Evolutionary conservation across 2,797 vertebrate genomes (phyloP), one percentile per base, ranked within the genome.

Genomic region (Chrosomus eos): DNA sequence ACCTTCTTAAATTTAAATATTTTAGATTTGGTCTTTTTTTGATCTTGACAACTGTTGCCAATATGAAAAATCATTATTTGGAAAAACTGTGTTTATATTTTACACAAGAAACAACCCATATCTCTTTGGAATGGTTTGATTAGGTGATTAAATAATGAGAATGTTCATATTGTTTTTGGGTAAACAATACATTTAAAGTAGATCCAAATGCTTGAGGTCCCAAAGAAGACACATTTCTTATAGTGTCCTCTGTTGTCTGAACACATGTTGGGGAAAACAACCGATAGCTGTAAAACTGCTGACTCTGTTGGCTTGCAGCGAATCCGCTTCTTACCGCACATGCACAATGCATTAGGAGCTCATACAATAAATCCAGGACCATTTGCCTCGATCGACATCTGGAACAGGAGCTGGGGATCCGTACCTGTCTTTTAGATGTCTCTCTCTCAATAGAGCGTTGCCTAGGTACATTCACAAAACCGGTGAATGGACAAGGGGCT

Each of bases 391-490:
- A 93, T 93, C 92, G 86, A 90, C 90, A 88, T 91, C 91, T 92
- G 92, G 92, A 48, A 92, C 92, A 92, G 85, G 85, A 80, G 88
- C 91, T 82, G 83, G 90, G 91, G 92, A 94, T 94, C 94, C 92
- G 93, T 94, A 93, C 91, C 91, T 93, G 91, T 91, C 91, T 92
- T 80, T 31, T 83, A 90, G 92, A 93, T 90, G 90, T 93, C 92
- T 92, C 79, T 62, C 71, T 88, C 78, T 87, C 68, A 87, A 91
- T 91, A 93, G 90, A 90, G 77, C 2, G 62, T 91, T 94, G 93
- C 92, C 93, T 88, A 76, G 93, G 90, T 91, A 90, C 92, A 89
- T 92, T 92, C 94, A 93, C 93, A 92, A 94, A 91, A 94, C 91
- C 88, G 75, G 90, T 90, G 91, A 91, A 91, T 82, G 88, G 91